Evolutionary conservation across 1,140 invertebrate genomes (phyloP).

Genomic region (Tigriopus japonicus): DNA sequence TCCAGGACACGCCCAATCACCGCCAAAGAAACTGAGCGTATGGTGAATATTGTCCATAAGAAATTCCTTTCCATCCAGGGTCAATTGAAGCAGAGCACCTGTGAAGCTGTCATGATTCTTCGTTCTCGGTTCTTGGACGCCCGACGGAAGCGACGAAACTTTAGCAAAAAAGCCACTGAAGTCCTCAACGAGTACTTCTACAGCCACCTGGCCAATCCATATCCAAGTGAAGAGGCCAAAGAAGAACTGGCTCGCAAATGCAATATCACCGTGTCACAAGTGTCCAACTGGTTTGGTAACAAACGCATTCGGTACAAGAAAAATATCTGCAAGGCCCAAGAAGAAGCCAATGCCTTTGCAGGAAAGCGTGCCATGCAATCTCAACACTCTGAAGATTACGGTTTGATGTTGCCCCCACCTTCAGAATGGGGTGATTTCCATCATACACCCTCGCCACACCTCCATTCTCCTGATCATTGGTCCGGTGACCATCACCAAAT

Average conservation of each 20-base stretch:
- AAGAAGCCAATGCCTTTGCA: constrained; percentile 97
- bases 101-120: constrained; percentile 99
- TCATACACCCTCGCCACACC: no score
- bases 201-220: constrained; percentile 95
- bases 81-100: constrained; percentile 98
- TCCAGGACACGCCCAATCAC: constrained; percentile 88
- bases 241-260: constrained; percentile 98
- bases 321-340: constrained; percentile 98
- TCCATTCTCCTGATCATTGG: no score
- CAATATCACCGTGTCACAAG: constrained; percentile 90
- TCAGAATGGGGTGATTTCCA: no score
- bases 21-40: constrained; percentile 92
- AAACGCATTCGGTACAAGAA: constrained; percentile 99
- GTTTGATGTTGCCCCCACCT: no score
- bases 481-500: no score
- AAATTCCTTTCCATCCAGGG: constrained; percentile 98
- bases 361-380: constrained; percentile 44
- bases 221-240: constrained; percentile 97
- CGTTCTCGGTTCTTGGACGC: constrained; percentile 85
- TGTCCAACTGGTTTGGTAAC: constrained; percentile 99
- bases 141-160: constrained; percentile 44
- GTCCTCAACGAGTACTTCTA: constrained; percentile 99
- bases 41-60: constrained; percentile 99
- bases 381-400: no score
- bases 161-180: constrained; percentile 96